These are phyloP conservation scores for Sternarchorhynchus goeldii DNA, from an alignment of 2,797 vertebrate species.

Conservation along the genomic window DNA sequence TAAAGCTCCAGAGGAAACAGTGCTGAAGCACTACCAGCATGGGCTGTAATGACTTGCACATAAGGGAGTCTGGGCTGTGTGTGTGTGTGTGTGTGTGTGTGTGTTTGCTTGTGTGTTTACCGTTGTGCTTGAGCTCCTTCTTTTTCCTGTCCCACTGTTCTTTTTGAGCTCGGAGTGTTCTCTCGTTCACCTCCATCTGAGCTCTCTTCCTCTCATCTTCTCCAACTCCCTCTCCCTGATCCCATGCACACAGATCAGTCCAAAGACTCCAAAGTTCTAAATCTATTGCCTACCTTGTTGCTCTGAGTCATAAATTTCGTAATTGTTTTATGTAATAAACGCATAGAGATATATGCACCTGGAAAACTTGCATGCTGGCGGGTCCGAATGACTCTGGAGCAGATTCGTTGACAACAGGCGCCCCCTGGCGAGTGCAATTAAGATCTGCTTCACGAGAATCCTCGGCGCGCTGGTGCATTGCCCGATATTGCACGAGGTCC, in stretches of 20 bases:
- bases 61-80: not conserved
- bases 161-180: slow-evolving; percentile 67
- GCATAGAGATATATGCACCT: slow-evolving; percentile 61
- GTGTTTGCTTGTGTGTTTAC: slow-evolving; percentile 56
- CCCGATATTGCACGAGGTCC: slow-evolving; percentile 65
- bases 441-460: slow-evolving; percentile 72
- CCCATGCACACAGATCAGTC: slow-evolving; percentile 29
- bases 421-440: slow-evolving; percentile 65
- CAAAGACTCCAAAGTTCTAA: not conserved
- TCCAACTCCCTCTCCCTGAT: slow-evolving; percentile 68
- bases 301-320: no score
- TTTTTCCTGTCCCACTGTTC: slow-evolving; percentile 61
- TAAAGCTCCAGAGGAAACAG: not conserved
- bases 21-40: not conserved
- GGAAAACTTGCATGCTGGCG: slow-evolving; percentile 76
- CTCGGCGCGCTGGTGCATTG: slow-evolving; percentile 63
- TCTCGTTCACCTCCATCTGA: slow-evolving; percentile 65
- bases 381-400: slow-evolving; percentile 68
- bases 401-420: slow-evolving; percentile 47
- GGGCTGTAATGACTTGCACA: not conserved
- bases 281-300: not conserved
- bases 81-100: not conserved
- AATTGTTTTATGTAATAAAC: no score
- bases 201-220: slow-evolving; percentile 63
- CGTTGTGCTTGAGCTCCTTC: slow-evolving; percentile 63